These are phyloP conservation scores for Tapirus terrestris DNA, from an alignment of 2,113 vertebrate genomes.

Conservation along the genomic window DNA sequence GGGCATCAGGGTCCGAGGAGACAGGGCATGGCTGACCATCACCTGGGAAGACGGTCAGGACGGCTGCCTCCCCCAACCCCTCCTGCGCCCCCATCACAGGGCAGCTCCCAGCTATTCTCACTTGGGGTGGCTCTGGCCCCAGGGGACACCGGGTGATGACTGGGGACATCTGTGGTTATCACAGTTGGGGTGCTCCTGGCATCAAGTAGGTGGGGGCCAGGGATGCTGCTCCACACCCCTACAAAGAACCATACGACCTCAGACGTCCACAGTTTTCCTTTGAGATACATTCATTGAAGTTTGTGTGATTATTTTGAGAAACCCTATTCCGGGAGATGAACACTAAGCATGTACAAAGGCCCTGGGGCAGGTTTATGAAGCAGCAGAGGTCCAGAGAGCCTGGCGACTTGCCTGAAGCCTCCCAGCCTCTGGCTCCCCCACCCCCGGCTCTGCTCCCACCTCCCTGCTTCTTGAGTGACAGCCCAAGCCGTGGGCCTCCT, in stretches of 20 bases:
- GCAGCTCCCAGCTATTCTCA: neutral
- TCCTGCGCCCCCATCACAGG: neutral
- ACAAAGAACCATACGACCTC: neutral
- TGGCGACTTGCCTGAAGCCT: neutral
- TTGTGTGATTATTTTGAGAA: neutral
- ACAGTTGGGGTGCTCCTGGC: neutral
- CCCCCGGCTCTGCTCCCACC: neutral
- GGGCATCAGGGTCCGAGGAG: neutral
- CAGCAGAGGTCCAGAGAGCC: neutral
- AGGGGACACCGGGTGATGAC: neutral
- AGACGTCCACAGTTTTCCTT: neutral
- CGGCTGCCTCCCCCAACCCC: too few relatives aligned
- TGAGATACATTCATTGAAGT: neutral
- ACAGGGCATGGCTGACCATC: neutral
- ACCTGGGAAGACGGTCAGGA: neutral
- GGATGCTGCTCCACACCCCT: neutral
- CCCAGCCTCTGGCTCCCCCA: neutral
- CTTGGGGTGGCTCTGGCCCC: neutral
- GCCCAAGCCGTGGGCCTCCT: neutral
- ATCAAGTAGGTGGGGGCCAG: neutral
- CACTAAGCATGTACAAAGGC: neutral
- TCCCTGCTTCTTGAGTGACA: too few relatives aligned
- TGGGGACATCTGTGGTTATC: neutral
- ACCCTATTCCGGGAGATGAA: neutral
- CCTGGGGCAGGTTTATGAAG: neutral